These are phyloP conservation scores for Octodon degus DNA, from an alignment of 2,113 vertebrate genomes.

Conservation along the genomic window DNA sequence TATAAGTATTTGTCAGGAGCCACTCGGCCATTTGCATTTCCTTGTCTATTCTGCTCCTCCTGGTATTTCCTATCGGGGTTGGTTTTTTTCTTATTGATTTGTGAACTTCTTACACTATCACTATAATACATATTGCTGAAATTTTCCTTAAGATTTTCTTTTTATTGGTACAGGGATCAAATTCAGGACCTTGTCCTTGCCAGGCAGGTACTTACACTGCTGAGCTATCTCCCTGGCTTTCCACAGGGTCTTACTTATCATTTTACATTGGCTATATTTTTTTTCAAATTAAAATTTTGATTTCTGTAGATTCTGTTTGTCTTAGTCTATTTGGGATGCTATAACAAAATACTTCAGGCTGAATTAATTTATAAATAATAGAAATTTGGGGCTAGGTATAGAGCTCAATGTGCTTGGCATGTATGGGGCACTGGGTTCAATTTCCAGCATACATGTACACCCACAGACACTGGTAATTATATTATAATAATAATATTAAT, in stretches of 20 bases:
- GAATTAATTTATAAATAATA: background rate
- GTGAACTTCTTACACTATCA: background rate
- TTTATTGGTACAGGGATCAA: too few relatives aligned
- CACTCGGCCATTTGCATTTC: background rate
- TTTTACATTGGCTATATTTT: background rate
- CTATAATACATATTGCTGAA: background rate
- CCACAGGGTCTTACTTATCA: background rate
- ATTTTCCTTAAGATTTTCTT: background rate
- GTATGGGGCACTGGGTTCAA: background rate
- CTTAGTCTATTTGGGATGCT: background rate
- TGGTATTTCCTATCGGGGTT: background rate
- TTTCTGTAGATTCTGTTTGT: background rate
- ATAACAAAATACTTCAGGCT: background rate
- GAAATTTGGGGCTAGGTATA: background rate
- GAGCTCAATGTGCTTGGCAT: background rate
- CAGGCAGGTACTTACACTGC: too few relatives aligned
- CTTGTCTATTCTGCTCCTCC: background rate
- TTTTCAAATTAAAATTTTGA: background rate
- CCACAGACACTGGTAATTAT: background rate
- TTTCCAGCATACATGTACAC: background rate
- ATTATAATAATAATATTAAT: background rate
- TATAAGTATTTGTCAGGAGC: background rate
- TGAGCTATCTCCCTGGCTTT: too few relatives aligned
- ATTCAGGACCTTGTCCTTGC: too few relatives aligned
- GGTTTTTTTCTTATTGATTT: background rate